Base-by-base conservation (phyloP, 2,888 invertebrate species). In the Euzophera pinguis region DNA sequence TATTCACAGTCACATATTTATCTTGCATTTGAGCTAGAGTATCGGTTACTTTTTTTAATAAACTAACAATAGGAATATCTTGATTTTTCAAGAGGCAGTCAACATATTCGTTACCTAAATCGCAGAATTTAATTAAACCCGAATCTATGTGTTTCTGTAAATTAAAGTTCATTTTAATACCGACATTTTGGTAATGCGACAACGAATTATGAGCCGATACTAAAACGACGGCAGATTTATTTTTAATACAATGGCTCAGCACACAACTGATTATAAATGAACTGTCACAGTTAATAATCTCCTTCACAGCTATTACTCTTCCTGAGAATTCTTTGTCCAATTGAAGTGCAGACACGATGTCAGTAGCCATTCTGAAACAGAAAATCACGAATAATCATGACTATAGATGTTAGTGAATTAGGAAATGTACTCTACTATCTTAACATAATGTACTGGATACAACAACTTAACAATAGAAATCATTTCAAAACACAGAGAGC, bases 111-210 rank as follows among this genome's bases (percentile, higher is more conserved):
- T 76, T 71, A 53, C 81, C 87, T 47, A 81, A 61, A 64, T 84
- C 76, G 58, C 74, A 78, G 59, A 78, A 79, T 45, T 71, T 55
- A 43, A 90, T 59, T 9, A 80, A 64, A 17, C 84, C 86, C 43
- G 68, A 69, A 8, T 90, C 79, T 56, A 90, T 65, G 56, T 79
- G 69, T 63, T 78, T 89, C 52, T 91, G 89, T 32, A 95, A 79
- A 73, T 95, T 95, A 69, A 93, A 95, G 48, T 95, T 95, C 69
- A 95, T 88, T 66, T 94, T 93, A 69, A 94, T 92, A 10, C 95
- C 94, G 34, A 95, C 92, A 79, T 93, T 94, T 55, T 94, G 93
- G 68, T 95, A 96, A 72, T 96, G 95, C 51, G 91, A 91, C 47
- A 94, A 84, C 1, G 93, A 92, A 67, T 95, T 94, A 71, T 95